A percentile compares a stretch with the other conserved stretches of the same genome.
Conservation (phyloP, 2,113 vertebrate genomes). For the Zapus hudsonius region DNA sequence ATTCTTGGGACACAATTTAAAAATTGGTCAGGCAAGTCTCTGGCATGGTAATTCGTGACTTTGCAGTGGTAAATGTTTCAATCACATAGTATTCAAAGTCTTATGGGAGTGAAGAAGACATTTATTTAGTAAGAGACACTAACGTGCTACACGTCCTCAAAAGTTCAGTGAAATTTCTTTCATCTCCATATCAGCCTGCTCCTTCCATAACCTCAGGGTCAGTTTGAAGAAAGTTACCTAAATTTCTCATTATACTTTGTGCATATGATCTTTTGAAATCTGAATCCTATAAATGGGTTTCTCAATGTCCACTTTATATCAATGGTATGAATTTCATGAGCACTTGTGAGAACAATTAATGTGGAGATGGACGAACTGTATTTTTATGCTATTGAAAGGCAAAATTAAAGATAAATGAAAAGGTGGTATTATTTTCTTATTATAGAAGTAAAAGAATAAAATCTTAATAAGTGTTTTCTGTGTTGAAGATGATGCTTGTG, state of each 20-base stretch:
- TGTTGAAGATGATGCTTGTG: no score
- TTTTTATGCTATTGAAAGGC: background rate
- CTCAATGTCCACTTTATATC: background rate
- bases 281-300: background rate
- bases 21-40: background rate
- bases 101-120: background rate
- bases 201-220: background rate
- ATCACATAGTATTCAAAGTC: background rate
- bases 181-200: background rate
- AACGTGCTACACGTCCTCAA: background rate
- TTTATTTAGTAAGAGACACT: background rate
- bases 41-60: background rate
- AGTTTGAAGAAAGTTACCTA: background rate
- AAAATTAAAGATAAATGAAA: background rate
- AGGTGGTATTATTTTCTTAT: background rate
- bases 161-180: background rate
- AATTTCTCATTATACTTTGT: background rate
- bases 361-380: background rate
- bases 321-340: background rate
- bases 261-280: background rate
- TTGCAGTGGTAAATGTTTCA: background rate
- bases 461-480: no score
- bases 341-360: background rate
- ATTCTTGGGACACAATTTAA: conserved; percentile 41
- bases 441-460: background rate